Evolutionary conservation across 2,888 invertebrate species (phyloP), one percentile per base, ranked within the genome.

Genomic region (Agrotis puta): DNA sequence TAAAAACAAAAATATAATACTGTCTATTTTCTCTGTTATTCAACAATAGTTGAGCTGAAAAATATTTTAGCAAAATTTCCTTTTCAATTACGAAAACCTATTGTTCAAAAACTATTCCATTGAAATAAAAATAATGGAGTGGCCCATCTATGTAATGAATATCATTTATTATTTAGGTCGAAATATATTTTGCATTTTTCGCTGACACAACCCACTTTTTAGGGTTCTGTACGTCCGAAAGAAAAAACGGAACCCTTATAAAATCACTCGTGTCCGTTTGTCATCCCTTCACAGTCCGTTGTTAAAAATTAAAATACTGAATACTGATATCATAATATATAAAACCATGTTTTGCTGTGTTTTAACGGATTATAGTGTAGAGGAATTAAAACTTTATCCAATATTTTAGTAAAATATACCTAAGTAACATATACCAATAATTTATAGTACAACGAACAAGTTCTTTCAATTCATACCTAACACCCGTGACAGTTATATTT

Each of bases 1-100:
- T 9, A 13, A 50, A 69, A 69, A 64, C 59, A 56, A 64, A 16
- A 53, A 33, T 48, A 64, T 69, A 65, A 58, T 47, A 33, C 39
- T 50, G 50, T 54, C 33, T 43, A 63, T 62, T 66, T 66, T 65
- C 20, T 47, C 51, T 27, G 14, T 50, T 24, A 64, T 78, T 56
- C 56, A 53, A 64, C 63, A 65, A 77, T 56, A 27, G 24, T 16
- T 54, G 22, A n/a, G n/a, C n/a, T n/a, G n/a, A 70, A 81, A 77
- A 59, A 79, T 59, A 64, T 63, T 81, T 70, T 39, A 45, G 22
- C 22, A 47, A 75, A 74, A 67, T 39, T 53, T 63, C 50, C 48
- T 48, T 76, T 77, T 33, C 48, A 81, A 61, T 81, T 66, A 70
- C 24, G 9, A 56, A 63, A 48, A 64, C 22, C 48, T 47, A 48